Evolutionary conservation across 2,797 vertebrate species (phyloP).

Genomic region (Acropternis orthonyx): DNA sequence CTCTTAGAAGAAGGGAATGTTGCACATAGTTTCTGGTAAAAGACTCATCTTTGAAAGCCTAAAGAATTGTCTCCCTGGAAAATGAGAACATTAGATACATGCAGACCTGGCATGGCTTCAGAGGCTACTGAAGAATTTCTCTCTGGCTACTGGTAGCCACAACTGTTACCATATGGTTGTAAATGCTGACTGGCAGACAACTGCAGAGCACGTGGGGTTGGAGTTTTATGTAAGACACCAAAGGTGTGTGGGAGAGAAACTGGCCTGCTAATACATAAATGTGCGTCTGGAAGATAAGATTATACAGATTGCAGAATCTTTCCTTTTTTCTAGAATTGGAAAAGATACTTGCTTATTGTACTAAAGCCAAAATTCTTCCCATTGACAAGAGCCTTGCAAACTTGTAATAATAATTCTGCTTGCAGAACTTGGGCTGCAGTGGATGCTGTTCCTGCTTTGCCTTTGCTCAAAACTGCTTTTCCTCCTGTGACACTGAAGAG

Average conservation of each 20-base stretch:
- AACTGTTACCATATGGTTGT: constrained; percentile 30
- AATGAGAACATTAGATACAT: neutral
- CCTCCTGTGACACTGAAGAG: neutral
- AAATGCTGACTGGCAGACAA: constrained; percentile 24
- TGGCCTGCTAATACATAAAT: constrained; percentile 27
- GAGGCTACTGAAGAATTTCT: constrained; percentile 46
- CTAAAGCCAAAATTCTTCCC: neutral
- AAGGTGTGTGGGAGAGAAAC: constrained; percentile 32
- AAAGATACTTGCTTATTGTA: neutral
- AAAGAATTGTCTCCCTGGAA: constrained; percentile 14
- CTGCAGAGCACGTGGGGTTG: neutral
- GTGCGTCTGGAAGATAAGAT: constrained; percentile 42
- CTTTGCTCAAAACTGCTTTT: neutral
- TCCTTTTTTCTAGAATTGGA: neutral
- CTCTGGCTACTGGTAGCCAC: constrained; percentile 51
- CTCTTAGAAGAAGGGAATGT: neutral
- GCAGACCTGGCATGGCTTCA: constrained; percentile 50
- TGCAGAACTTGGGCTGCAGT: neutral
- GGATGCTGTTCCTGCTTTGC: neutral
- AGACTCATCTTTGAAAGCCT: constrained; percentile 2
- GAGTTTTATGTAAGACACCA: neutral
- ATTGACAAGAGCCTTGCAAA: neutral
- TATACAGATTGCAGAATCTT: neutral
- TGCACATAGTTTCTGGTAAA: constrained; percentile 26
- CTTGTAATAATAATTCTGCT: neutral